A percentile compares a stretch with the other conserved stretches of the same genome.
These are phyloP conservation scores for Hydraecia micacea DNA, from an alignment of 2,888 invertebrate species.

Conservation along the genomic window DNA sequence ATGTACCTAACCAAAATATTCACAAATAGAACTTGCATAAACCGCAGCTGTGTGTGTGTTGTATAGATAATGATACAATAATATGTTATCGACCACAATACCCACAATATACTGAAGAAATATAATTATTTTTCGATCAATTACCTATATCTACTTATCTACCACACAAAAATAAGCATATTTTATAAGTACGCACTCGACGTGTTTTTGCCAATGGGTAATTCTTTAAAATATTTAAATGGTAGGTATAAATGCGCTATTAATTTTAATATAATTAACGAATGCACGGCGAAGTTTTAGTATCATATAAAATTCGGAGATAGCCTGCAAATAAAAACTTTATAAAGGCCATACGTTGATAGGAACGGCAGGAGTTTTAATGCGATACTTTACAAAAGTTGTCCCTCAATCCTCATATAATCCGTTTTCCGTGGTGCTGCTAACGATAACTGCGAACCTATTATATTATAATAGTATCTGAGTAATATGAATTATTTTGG, in stretches of 20 bases:
- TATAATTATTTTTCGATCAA: not conserved
- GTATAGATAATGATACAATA: not conserved
- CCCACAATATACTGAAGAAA: slow-evolving; percentile 14
- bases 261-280: slow-evolving; percentile 18
- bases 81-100: slow-evolving; percentile 29
- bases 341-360: slow-evolving; percentile 28
- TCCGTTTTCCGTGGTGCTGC: slow-evolving; percentile 5
- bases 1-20: slow-evolving; percentile 1
- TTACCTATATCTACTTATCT: not conserved
- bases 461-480: not conserved
- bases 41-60: slow-evolving; percentile 20
- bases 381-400: slow-evolving; percentile 36
- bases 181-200: no score
- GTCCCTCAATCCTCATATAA: slow-evolving; percentile 24
- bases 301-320: slow-evolving; percentile 22
- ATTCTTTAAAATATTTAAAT: not conserved
- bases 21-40: slow-evolving; percentile 7
- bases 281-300: slow-evolving; percentile 20
- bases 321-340: slow-evolving; percentile 29
- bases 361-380: slow-evolving; percentile 37
- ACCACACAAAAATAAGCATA: not conserved
- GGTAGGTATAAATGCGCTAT: not conserved
- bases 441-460: slow-evolving; percentile 1
- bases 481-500: not conserved
- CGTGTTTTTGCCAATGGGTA: not conserved